These are phyloP conservation scores for Isichthys henryi DNA, from an alignment of 2,113 vertebrate species.

Conservation along the genomic window DNA sequence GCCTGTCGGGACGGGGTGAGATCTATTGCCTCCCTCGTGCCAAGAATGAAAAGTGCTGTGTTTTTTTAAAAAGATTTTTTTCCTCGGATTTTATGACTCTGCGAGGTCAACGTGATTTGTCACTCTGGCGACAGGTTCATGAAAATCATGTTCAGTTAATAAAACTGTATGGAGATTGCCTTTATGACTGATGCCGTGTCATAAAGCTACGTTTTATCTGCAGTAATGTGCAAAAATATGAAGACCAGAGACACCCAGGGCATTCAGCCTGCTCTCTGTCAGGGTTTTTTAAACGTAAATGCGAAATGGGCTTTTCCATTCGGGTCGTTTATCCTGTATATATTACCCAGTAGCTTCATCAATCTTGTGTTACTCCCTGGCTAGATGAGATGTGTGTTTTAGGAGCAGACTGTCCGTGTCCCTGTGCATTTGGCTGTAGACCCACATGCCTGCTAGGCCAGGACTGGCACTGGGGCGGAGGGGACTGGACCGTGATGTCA, in stretches of 20 bases:
- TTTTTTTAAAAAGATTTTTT: too few species aligned
- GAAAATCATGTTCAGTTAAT: not conserved
- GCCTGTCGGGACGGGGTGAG: not conserved
- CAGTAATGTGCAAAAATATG: constrained; percentile 1
- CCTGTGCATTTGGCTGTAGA: not conserved
- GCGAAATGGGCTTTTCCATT: not conserved
- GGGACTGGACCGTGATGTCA: not conserved
- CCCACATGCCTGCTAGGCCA: not conserved
- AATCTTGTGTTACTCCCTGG: not conserved
- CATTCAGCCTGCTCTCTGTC: not conserved
- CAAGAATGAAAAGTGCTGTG: not conserved
- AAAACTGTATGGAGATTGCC: not conserved
- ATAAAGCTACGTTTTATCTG: not conserved
- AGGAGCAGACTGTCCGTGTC: not conserved
- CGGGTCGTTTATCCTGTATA: not conserved
- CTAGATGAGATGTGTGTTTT: not conserved
- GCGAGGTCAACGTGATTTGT: not conserved
- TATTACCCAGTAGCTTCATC: not conserved
- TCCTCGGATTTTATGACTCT: not conserved
- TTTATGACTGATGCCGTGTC: not conserved
- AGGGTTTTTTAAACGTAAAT: not conserved
- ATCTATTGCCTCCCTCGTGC: not conserved
- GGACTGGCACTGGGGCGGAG: not conserved
- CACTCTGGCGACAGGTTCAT: not conserved
- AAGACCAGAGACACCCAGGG: not conserved